phyloP scores from a whole-genome alignment of 2,113 vertebrate species.

The Glaucomys volans region DNA sequence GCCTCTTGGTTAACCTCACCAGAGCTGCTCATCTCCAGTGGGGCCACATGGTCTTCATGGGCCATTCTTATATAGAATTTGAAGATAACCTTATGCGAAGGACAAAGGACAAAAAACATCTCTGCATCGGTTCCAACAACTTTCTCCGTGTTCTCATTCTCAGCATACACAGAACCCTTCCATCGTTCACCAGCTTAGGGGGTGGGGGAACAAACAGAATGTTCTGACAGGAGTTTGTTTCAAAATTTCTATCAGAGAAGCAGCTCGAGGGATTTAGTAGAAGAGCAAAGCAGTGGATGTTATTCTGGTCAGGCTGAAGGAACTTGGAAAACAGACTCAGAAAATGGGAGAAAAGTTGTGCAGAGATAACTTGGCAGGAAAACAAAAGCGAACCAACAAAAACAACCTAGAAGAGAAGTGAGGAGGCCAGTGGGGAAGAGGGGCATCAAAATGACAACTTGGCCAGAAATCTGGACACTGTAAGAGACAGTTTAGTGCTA shows the following conservation, averaged over 20 bases:
- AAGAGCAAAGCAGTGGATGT: constrained; percentile 30
- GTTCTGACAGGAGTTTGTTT: constrained; percentile 62
- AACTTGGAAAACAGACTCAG: constrained; percentile 74
- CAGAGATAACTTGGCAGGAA: constrained; percentile 68
- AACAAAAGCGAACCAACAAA: constrained; percentile 63
- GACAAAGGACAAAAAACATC: neutral
- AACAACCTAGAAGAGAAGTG: constrained; percentile 39
- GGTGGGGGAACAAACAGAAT: constrained; percentile 37
- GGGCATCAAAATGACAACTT: constrained; percentile 69
- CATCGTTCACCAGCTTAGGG: constrained; percentile 50
- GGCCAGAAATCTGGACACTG: constrained; percentile 78
- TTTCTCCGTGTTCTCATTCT: constrained; percentile 28
- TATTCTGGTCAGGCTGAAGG: constrained; percentile 62
- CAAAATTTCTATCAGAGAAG: constrained; percentile 69
- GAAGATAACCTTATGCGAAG: constrained; percentile 11
- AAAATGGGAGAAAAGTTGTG: neutral
- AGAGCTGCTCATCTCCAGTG: neutral
- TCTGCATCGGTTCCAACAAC: neutral
- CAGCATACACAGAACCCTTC: constrained; percentile 47
- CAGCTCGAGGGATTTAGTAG: constrained; percentile 22
- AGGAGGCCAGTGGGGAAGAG: constrained; percentile 17
- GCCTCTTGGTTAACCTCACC: neutral
- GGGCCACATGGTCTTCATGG: neutral
- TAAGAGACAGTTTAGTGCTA: constrained; percentile 76
- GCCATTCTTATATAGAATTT: neutral